Evolutionary conservation across 2,888 invertebrate species (phyloP), one percentile per base, ranked within the genome.

Genomic region (Ennomos erosarius): DNA sequence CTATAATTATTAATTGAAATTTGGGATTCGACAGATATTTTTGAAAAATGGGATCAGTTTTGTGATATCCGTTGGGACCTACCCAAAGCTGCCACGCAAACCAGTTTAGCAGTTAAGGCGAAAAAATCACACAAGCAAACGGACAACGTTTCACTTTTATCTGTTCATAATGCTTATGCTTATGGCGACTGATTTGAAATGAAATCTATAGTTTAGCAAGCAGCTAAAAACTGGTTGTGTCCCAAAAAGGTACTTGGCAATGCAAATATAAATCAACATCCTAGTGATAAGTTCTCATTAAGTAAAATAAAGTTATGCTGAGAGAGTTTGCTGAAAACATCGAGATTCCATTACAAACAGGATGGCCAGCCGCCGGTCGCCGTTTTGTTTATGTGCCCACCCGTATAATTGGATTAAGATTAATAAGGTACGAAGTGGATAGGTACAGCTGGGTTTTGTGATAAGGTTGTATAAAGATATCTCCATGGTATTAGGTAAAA

Each of bases 361-460:
- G 43, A 51, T 47, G 55, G 46, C 43, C 51, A 49, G 55, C 12
- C 55, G 46, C 53, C 54, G 50, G 57, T 48, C 35, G 43, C 43
- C 52, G 54, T 54, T 59, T 54, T 60, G 59, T 60, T 60, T 60
- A 60, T 60, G 46, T 59, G 51, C 38, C 59, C 59, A 55, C 59
- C 59, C 59, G 59, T 60, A 47, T 60, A 60, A 60, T 60, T 60
- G 54, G 59, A 60, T 60, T 60, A 60, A 60, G 55, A 60, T 60
- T 60, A 60, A 60, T 60, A 60, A 60, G 59, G 59, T 55, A 51
- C 59, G 59, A 60, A 55, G 47, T 43, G 51, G 55, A 60, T 55
- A 55, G 53, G 40, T 59, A 55, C 59, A 55, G 59, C 59, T 59
- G 59, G 59, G 50, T 35, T 59, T 40, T 46, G 54, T 37, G 54